Evolutionary conservation across 2,888 invertebrate genomes (phyloP), one percentile per base, ranked within the genome.

Genomic region (Thymelicus sylvestris): DNA sequence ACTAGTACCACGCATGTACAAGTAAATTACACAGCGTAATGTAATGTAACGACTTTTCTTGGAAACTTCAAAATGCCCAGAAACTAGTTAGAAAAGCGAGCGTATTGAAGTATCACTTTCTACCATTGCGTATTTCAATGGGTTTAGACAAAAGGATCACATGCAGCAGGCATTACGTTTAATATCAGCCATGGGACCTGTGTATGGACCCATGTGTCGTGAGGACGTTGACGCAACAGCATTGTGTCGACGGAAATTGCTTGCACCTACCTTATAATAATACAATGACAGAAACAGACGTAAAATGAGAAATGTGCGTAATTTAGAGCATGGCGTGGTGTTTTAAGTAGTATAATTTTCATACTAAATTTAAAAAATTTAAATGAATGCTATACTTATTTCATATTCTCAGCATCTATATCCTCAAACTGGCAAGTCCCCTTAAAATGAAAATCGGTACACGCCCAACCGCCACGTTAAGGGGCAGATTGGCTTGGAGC

Each of bases 101-200:
- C 72, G 75, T 59, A 74, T 72, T 68, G 68, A 65, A 66, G 73
- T 72, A 74, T 79, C 71, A 76, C 78, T 79, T 78, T 79, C 79
- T 76, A 78, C 71, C 64, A 55, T 76, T 75, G 73, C 78, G 77
- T 78, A 59, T 59, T 59, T 59, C 59, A 69, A 66, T 62, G 69
- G 57, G 74, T 76, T 76, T 62, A 63, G 67, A 75, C 69, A 64
- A 57, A 60, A 64, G 55, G 71, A 66, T 60, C 67, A 74, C 72
- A 75, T 73, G 31, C 5, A 3, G 31, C 31, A 31, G 2, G 31
- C 5, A 72, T 73, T 70, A 48, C 67, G 59, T 55, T 71, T 74
- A 72, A 67, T 55, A 66, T 72, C 73, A 66, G 69, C 64, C 67
- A 73, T 76, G 71, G 74, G 68, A 74, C 70, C 74, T 71, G 72